Evolutionary conservation across 2,113 vertebrate species (phyloP), one percentile per base, ranked within the genome.

Genomic region (Microtus montanus): DNA sequence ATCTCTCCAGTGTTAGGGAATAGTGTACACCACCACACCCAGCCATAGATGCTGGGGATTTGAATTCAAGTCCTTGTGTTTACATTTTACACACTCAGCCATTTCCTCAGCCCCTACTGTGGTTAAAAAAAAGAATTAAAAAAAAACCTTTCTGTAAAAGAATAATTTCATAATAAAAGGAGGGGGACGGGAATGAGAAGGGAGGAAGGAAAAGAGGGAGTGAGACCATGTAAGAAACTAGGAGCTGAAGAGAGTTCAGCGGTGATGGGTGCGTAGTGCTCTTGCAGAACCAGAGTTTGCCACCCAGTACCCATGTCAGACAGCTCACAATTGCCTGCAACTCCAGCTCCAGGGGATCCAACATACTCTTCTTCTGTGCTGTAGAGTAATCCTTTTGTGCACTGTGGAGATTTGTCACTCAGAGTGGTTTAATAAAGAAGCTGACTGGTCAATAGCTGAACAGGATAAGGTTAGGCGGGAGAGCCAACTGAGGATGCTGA

Each of bases 201-300:
- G 30, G 63, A 86, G 64, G 22, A 15, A n/a, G 63, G 64, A 13
- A 33, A 66, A 68, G 28, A 35, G 2, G 28, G 41, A 24, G 5
- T 17, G 12, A 68, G 41, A 47, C 82, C 4, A 11, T 4, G 44
- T 4, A 49, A 30, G 19, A 85, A 33, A 44, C 3, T 17, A 47
- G 44, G 44, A 61, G 41, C 77, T 20, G 33, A 12, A 64, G 38
- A 33, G 3, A 13, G 63, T 19, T 85, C 28, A 33, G 41, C 2
- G 0, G 38, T 6, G 10, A 47, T 2, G 26, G 20, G 82, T 30
- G 14, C 3, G 0, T 5, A 30, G 15, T 47, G 26, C 41, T 47
- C 15, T 35, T 47, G 28, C 41, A 33, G 83, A 66, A 44, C 61
- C n/a, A 33, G 61, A 66, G 61, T 44, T 22, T 33, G 61, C 61